phyloP scores from a whole-genome alignment of 2,888 invertebrate species.

The Seira ritae region DNA sequence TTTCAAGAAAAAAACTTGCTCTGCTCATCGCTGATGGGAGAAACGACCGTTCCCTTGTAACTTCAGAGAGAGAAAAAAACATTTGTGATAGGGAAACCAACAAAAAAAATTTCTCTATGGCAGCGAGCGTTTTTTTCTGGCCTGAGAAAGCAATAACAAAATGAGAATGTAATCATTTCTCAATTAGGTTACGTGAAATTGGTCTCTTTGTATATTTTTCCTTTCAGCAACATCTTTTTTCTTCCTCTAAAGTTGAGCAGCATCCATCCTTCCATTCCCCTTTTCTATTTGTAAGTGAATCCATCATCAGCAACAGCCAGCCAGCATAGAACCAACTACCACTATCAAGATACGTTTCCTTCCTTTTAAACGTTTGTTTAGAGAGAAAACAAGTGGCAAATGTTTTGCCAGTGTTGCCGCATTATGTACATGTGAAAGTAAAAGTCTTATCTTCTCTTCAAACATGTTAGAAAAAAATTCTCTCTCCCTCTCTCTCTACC shows the following conservation, averaged over 20 bases:
- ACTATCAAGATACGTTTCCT: slow-evolving; percentile 13
- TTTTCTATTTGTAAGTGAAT: neutral
- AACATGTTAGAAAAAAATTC: neutral
- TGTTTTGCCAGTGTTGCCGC: neutral
- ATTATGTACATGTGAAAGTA: neutral
- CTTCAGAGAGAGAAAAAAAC: slow-evolving; percentile 24
- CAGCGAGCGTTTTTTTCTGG: neutral
- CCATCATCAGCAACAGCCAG: too few species aligned
- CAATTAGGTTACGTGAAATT: slow-evolving; percentile 73
- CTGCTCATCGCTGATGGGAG: neutral
- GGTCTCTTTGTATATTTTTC: slow-evolving; percentile 66
- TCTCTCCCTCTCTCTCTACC: too few species aligned
- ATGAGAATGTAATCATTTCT: slow-evolving; percentile 69
- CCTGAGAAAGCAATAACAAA: slow-evolving; percentile 50
- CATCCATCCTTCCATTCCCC: slow-evolving; percentile 36
- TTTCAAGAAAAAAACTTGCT: neutral
- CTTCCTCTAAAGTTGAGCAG: slow-evolving; percentile 19
- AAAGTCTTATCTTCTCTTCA: neutral
- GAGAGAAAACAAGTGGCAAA: slow-evolving; percentile 19
- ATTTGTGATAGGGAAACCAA: neutral
- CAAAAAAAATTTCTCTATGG: too few species aligned
- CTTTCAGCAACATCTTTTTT: slow-evolving; percentile 21
- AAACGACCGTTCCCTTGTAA: neutral
- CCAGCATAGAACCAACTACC: too few species aligned
- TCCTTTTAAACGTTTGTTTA: neutral